Conservation (phyloP, 2,797 vertebrate genomes). For the Acanthopagrus latus region DNA sequence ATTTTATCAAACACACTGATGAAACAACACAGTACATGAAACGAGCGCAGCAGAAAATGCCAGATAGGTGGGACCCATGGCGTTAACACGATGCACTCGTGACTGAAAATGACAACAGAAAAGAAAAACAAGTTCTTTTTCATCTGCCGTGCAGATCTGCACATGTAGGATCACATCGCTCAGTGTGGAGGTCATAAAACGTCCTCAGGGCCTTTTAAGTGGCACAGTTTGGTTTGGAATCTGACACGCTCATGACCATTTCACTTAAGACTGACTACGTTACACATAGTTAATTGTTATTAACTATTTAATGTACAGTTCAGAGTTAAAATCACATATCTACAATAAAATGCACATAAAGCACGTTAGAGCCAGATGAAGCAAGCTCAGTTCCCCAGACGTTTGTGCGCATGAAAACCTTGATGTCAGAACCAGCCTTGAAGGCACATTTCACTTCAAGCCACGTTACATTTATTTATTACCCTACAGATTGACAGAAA, state of each 20-base stretch:
- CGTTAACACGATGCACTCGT: too few species aligned
- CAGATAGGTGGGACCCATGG: too few species aligned
- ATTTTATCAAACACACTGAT: too few species aligned
- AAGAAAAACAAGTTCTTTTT: not conserved
- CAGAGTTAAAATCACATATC: conserved; percentile 84
- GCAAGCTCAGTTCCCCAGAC: conserved; percentile 65
- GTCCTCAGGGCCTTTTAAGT: not conserved
- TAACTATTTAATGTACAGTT: conserved; percentile 84
- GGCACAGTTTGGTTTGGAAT: not conserved
- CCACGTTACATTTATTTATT: conserved; percentile 35
- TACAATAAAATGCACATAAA: conserved; percentile 80
- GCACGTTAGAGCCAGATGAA: conserved; percentile 81
- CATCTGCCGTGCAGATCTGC: too few species aligned
- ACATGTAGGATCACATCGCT: not conserved
- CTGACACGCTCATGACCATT: conserved; percentile 5
- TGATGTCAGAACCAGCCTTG: conserved; percentile 57
- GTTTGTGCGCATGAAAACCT: conserved; percentile 31
- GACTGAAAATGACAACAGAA: not conserved
- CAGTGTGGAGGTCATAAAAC: not conserved
- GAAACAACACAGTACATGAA: too few species aligned
- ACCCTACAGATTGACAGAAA: conserved; percentile 26
- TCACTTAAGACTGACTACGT: conserved; percentile 49
- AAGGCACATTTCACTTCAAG: conserved; percentile 65
- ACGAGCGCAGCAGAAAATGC: too few species aligned
- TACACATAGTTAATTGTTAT: conserved; percentile 68